A percentile compares a stretch with the other conserved stretches of the same genome.
Conservation (phyloP, 2,888 invertebrate species). For the Rotaria magnacalcarata region DNA sequence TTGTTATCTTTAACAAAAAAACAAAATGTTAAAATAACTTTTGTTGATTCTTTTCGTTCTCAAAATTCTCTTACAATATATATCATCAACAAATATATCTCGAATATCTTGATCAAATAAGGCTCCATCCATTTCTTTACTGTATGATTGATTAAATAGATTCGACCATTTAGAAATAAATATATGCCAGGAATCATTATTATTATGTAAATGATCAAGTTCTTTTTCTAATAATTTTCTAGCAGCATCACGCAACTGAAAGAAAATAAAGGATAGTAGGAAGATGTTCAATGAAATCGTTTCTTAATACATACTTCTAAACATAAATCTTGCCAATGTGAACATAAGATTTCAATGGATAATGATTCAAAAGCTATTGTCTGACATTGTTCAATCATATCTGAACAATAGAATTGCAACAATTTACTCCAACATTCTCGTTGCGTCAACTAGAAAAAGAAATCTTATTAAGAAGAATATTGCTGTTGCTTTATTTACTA, state of each 20-base stretch:
- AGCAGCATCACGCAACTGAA: constrained; percentile 21
- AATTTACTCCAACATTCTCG: constrained; percentile 73
- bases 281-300: too few relatives aligned
- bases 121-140: not conserved
- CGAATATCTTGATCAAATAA: constrained; percentile 9
- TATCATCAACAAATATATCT: constrained; percentile 51
- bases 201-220: constrained; percentile 20
- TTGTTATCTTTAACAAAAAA: constrained; percentile 42
- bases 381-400: constrained; percentile 32
- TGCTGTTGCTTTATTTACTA: not conserved
- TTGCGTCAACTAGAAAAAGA: constrained; percentile 75
- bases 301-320: constrained; percentile 69
- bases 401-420: constrained; percentile 36
- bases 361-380: constrained; percentile 68
- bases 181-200: not conserved
- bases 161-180: constrained; percentile 16
- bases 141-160: constrained; percentile 1
- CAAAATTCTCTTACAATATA: constrained; percentile 63
- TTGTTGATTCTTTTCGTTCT: too few relatives aligned
- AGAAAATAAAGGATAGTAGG: not conserved
- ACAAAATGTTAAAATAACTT: not conserved
- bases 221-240: constrained; percentile 30
- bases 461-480: not conserved
- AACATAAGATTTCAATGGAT: constrained; percentile 91
- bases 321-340: constrained; percentile 97